phyloP scores from a whole-genome alignment of 23 tunicate genomes.

The Clavelina lepadiformis region DNA sequence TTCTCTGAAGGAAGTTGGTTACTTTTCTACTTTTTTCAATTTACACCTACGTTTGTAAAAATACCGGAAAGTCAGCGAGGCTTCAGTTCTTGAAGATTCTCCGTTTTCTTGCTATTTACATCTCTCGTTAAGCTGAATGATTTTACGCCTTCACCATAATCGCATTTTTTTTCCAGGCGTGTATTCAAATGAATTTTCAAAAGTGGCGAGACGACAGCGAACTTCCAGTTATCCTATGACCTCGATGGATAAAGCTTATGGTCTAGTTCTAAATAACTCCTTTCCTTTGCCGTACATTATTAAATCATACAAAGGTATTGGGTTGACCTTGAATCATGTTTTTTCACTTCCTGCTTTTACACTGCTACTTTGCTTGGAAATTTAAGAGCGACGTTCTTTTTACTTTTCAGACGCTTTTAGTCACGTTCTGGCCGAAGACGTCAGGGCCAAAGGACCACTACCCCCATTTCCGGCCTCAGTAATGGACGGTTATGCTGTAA shows the following conservation, averaged over 20 bases:
- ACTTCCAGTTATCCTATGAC: constrained; percentile 67
- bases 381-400: too few relatives aligned
- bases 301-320: constrained; percentile 47
- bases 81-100: too few relatives aligned
- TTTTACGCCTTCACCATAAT: too few relatives aligned
- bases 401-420: constrained; percentile 53
- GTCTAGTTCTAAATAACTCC: constrained; percentile 43
- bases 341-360: too few relatives aligned
- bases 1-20: too few relatives aligned
- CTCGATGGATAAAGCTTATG: constrained; percentile 74
- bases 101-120: too few relatives aligned
- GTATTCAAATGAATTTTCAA: constrained; percentile 18
- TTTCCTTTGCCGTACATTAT: constrained; percentile 19
- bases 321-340: neutral
- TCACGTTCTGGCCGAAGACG: constrained; percentile 62
- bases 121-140: too few relatives aligned
- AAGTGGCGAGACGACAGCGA: constrained; percentile 65
- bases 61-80: too few relatives aligned
- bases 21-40: too few relatives aligned
- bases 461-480: constrained; percentile 94
- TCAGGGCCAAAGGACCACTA: constrained; percentile 50
- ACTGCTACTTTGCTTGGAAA: too few relatives aligned
- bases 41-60: too few relatives aligned
- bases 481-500: constrained; percentile 97
- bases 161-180: neutral